A percentile compares a stretch with the other conserved stretches of the same genome.
Evolutionary conservation across 2,888 invertebrate species (phyloP).

Genomic region (Omphaloscelis lunosa): DNA sequence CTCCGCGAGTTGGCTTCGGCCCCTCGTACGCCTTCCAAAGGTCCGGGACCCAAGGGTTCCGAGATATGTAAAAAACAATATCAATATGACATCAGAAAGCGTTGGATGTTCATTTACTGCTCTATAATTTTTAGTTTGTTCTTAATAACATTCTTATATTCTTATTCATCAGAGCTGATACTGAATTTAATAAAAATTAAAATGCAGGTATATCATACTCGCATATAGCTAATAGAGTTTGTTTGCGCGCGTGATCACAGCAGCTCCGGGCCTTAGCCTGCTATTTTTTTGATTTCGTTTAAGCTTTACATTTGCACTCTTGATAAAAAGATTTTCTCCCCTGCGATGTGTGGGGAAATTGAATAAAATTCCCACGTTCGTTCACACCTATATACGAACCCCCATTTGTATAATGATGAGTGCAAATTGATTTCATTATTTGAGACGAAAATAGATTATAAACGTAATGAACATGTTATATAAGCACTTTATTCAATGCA

Average conservation of each 20-base stretch:
- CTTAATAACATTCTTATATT: not conserved
- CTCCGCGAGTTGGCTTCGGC: no score
- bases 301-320: conserved; percentile 54
- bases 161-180: not conserved
- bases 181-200: conserved; percentile 40
- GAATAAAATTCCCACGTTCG: conserved; percentile 52
- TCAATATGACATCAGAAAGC: not conserved
- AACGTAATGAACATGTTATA: conserved; percentile 14
- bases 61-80: no score
- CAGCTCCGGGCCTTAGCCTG: conserved; percentile 45
- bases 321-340: conserved; percentile 53
- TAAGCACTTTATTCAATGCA: not conserved
- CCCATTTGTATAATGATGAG: conserved; percentile 51
- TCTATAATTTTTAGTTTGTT: not conserved
- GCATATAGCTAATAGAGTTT: conserved; percentile 33
- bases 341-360: conserved; percentile 42
- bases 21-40: no score
- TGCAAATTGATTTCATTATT: conserved; percentile 52
- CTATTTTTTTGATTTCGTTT: conserved; percentile 59
- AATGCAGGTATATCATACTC: conserved; percentile 37
- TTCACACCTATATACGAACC: conserved; percentile 49
- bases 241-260: conserved; percentile 41
- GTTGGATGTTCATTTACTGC: not conserved
- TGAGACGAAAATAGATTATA: conserved; percentile 32
- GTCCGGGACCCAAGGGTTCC: no score